Base-by-base conservation (phyloP, 2,888 invertebrate genomes). In the Scelioninae gen. 2 region DNA sequence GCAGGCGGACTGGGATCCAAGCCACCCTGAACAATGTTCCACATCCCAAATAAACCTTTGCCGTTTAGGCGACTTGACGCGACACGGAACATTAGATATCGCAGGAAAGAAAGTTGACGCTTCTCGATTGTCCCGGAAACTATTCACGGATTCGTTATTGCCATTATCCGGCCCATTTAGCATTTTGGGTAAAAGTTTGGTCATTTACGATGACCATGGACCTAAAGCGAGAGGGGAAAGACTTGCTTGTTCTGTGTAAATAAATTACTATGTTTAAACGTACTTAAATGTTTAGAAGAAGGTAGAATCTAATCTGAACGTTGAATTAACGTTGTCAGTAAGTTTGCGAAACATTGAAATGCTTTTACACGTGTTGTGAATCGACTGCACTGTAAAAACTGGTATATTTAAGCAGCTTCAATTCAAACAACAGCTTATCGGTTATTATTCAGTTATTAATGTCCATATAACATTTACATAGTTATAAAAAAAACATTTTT, bases 191-290 rank as follows among this genome's bases (percentile, higher is more conserved):
- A 93, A 92, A 84, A 94, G 96, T 5, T 87, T 97, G 28, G 94
- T 96, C 1, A 90, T 97, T 50, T 95, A 93, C 81, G 96, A 95
- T 82, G 96, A 96, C 82, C 91, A 93, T 81, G 95, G 95, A 0
- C 96, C 96, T 0, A 91, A 92, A 73, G 96, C 96, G 0, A 87
- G 96, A 76, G 96, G 96, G 10, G 95, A 96, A 85, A 87, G 96
- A 73, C 88, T 97, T 82, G 96, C 95, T 0, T 97, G 97, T 85
- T 93, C 96, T 6, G 90, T 90, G 94, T 95, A 86, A 90, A 89
- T 87, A 68, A 31, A 35, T 13, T 10, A 16, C 9, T 9, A 6
- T 31, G 10, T 31, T 31, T n/a, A n/a, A n/a, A n/a, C n/a, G n/a
- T n/a, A n/a, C n/a, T n/a, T n/a, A n/a, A n/a, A n/a, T n/a, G n/a